Evolutionary conservation across 1,140 invertebrate species (phyloP), one percentile per base, ranked within the genome.

Genomic region (Neodiprion virginianus): DNA sequence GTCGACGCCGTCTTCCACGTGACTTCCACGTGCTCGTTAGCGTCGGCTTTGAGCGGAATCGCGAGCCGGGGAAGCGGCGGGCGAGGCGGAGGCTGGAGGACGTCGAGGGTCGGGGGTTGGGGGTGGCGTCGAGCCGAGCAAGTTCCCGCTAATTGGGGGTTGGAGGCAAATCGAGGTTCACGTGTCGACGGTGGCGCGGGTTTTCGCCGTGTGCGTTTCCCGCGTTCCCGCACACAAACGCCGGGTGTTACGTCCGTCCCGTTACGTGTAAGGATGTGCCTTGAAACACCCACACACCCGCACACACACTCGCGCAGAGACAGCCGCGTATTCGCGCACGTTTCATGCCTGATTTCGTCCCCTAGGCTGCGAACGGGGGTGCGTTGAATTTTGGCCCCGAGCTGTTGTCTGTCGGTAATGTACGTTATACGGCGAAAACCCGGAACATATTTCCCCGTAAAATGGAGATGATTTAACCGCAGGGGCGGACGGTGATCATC

Each of bases 1-100:
- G 77, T 74, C 78, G 74, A 77, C 77, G 79, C 80, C 80, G 81
- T 79, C 76, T 86, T 88, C 85, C 86, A 88, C 86, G 87, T 88
- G 87, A 87, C 85, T 87, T 86, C 83, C 86, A 87, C 85, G 85
- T 82, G 86, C 86, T 88, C 86, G 87, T 88, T 88, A 88, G 83
- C 83, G 87, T 88, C 86, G 84, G 83, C 87, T 88, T 87, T 87
- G 81, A 73, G 66, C 65, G 67, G 61, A 67, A 72, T 69, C 66
- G 49, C 68, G 72, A 77, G 74, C 73, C 73, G 65, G 65, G 23
- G 71, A 14, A 61, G 74, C 23, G 23, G 71, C 7, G 40, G 65
- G 11, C 47, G 61, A 70, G 8, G 73, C 67, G 71, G 66, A 71
- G 17, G 53, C 48, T 61, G 53, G 53, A 61, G 53, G 28, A 40